Base-by-base conservation (phyloP, 2,797 vertebrate genomes). In the Acanthurus lineatus region DNA sequence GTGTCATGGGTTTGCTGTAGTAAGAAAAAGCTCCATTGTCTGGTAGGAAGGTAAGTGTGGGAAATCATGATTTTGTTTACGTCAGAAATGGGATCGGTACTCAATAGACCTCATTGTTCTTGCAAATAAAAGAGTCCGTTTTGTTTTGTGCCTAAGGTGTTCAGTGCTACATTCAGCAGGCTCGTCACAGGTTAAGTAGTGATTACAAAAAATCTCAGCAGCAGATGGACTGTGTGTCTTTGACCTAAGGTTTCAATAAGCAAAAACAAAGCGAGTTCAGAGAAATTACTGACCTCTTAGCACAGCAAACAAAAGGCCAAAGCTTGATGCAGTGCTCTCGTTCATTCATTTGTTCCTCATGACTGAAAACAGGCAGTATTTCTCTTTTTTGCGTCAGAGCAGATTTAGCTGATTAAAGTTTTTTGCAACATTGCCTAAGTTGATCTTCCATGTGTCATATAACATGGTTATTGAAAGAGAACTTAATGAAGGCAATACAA, bases 91-190 rank as follows among this genome's bases (percentile, higher is more conserved):
- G 54, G 84, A 77, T 81, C 76, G 40, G 40, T 15, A 85, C 75
- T 91, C 83, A 95, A 94, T 89, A 81, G 88, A 81, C 58, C 60
- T 76, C 64, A 10, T 94, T 95, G 93, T 95, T 92, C 74, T 44
- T 44, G 74, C 49, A 62, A 42, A 64, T 88, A 87, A 92, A 89
- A 93, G 83, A 90, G 85, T 51, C 9, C 66, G 72, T 83, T 76
- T 93, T 84, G 85, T 88, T 85, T 77, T 53, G 49, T 79, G 90
- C 91, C 89, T 83, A 76, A 92, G 91, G 93, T 93, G 90, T 82
- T 88, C 22, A 48, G 69, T 0, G 8, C 70, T 69, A 56, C 14
- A 1, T 73, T 79, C 85, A 85, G 82, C 72, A 61, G 74, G 81
- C 64, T 71, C 57, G 54, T 45, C 6, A 40, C 64, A 89, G 76